These are phyloP conservation scores for Scrobipalpa atriplicella DNA, from an alignment of 2,888 invertebrate species.

Conservation along the genomic window DNA sequence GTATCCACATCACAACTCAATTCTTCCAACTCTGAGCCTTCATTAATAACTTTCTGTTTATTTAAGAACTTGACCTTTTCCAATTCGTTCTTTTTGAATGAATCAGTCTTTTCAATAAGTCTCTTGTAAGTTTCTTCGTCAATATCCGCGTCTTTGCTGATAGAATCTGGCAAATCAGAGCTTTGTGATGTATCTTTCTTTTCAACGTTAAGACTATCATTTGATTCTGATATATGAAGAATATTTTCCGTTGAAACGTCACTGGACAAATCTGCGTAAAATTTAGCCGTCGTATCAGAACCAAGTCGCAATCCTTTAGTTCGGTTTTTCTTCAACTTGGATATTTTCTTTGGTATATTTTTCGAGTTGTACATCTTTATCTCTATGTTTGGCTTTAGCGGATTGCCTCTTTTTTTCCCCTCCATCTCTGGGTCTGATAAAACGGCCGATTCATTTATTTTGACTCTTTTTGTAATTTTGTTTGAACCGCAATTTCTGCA, in stretches of 20 bases:
- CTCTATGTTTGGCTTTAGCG: conserved; percentile 71
- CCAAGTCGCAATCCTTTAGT: conserved; percentile 78
- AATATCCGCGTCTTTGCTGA: conserved; percentile 74
- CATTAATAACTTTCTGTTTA: conserved; percentile 75
- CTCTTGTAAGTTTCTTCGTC: conserved; percentile 76
- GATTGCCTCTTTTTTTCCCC: conserved; percentile 49
- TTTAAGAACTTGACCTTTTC: conserved; percentile 78
- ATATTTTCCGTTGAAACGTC: conserved; percentile 85
- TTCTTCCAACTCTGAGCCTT: conserved; percentile 71
- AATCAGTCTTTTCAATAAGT: conserved; percentile 79
- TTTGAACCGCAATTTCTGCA: conserved; percentile 75
- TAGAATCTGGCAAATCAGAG: conserved; percentile 51
- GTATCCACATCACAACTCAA: conserved; percentile 51
- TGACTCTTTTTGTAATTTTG: conserved; percentile 65
- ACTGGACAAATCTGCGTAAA: conserved; percentile 85
- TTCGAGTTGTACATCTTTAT: conserved; percentile 86
- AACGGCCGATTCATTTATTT: conserved; percentile 55
- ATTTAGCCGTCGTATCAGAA: conserved; percentile 83
- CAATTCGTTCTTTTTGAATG: conserved; percentile 79
- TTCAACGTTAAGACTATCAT: conserved; percentile 82
- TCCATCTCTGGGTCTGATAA: conserved; percentile 69
- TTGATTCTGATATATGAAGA: conserved; percentile 85
- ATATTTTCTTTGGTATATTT: conserved; percentile 87
- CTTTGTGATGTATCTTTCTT: conserved; percentile 53
- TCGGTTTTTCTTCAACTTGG: conserved; percentile 87